Percentiles rank a stretch among this genome's conserved stretches.
Evolutionary conservation across 1,140 invertebrate species (phyloP).

Genomic region (Propsilocerus akamusi): DNA sequence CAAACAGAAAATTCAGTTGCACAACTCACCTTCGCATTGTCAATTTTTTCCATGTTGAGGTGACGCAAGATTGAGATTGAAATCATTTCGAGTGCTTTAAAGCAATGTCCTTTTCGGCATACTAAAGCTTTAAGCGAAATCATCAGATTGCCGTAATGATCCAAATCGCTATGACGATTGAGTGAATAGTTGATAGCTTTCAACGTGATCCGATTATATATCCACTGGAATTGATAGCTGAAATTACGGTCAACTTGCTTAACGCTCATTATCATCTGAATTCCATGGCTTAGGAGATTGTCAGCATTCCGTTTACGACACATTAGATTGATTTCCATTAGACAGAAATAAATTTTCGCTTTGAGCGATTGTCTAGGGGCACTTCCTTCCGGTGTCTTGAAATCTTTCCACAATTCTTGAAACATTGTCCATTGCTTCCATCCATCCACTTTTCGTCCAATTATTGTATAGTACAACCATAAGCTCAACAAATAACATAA

Average conservation of each 20-base stretch:
- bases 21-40: background rate
- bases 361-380: background rate
- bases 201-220: background rate
- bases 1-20: too few relatives aligned
- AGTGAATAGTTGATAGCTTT: background rate
- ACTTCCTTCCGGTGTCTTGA: background rate
- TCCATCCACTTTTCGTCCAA: background rate
- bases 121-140: background rate
- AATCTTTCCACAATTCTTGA: background rate
- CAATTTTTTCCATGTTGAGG: background rate
- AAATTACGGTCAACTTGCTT: background rate
- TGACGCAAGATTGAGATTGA: background rate
- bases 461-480: background rate
- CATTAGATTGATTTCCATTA: background rate
- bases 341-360: background rate
- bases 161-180: background rate
- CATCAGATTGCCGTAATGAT: background rate
- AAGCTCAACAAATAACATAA: background rate
- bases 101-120: background rate
- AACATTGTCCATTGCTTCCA: background rate
- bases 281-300: background rate
- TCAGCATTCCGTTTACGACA: background rate
- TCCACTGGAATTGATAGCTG: background rate
- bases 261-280: background rate
- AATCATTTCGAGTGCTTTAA: background rate